A percentile compares a stretch with the other conserved stretches of the same genome.
phyloP scores from a whole-genome alignment of 2,888 invertebrate species.

The Synanthedon myopaeformis region DNA sequence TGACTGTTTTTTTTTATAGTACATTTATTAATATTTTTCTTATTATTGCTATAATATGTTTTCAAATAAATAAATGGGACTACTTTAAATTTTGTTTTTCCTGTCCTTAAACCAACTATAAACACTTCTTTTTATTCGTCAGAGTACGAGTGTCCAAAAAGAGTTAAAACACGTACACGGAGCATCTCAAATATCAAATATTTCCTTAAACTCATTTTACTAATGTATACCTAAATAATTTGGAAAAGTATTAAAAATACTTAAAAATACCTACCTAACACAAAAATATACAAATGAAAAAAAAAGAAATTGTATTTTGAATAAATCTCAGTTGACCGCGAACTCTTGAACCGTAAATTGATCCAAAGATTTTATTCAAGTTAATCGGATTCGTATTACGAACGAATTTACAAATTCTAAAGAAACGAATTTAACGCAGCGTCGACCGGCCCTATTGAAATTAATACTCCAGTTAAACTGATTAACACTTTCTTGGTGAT shows the following conservation, averaged over 20 bases:
- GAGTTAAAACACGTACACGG: no score
- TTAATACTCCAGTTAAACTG: conserved; percentile 34
- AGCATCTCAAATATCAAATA: no score
- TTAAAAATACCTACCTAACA: neutral
- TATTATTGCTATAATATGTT: no score
- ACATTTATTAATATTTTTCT: no score
- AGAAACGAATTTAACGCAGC: conserved; percentile 27
- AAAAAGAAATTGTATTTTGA: conserved; percentile 12
- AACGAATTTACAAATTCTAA: conserved; percentile 31
- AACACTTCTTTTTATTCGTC: no score
- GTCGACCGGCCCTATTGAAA: conserved; percentile 25
- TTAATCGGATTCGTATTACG: conserved; percentile 40
- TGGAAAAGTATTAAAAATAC: neutral
- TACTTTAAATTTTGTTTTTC: no score
- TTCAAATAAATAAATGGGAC: no score
- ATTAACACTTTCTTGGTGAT: conserved; percentile 21
- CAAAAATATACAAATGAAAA: conserved; percentile 12
- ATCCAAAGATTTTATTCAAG: conserved; percentile 35
- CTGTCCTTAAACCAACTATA: no score
- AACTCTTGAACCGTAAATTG: conserved; percentile 26
- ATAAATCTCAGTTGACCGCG: conserved; percentile 27
- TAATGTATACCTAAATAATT: neutral
- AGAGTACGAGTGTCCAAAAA: no score
- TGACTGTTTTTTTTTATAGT: no score
- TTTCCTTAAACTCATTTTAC: neutral